Evolutionary conservation across 2,888 invertebrate species (phyloP).

Genomic region (Sarcophaga variegata): DNA sequence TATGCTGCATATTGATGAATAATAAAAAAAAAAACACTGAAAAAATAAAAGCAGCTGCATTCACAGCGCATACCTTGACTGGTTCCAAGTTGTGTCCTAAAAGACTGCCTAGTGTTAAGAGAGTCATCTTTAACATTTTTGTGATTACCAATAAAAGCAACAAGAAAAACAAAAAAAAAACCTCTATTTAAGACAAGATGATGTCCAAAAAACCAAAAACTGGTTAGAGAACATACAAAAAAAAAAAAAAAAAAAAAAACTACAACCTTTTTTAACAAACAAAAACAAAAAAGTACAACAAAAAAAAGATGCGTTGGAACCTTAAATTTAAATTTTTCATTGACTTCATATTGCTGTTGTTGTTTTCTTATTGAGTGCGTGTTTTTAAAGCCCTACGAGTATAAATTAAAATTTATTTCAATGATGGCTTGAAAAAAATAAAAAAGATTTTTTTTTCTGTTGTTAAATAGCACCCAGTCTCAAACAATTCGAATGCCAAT

Average conservation of each 20-base stretch:
- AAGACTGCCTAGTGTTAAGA: constrained; percentile 38
- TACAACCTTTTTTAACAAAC: constrained; percentile 16
- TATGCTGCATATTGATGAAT: constrained; percentile 33
- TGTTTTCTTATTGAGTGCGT: constrained; percentile 23
- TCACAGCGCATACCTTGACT: constrained; percentile 38
- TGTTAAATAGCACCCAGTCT: constrained; percentile 13
- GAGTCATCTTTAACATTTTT: constrained; percentile 43
- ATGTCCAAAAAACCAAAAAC: constrained; percentile 61
- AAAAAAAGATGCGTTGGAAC: constrained; percentile 18
- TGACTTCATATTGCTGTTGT: constrained; percentile 10
- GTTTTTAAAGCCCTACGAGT: constrained; percentile 43
- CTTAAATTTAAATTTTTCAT: constrained; percentile 57
- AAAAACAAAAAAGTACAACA: background rate
- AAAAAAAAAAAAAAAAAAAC: constrained; percentile 6
- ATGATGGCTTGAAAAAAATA: constrained; percentile 5
- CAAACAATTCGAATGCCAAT: constrained; percentile 2
- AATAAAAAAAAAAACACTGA: constrained; percentile 23
- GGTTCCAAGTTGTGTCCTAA: constrained; percentile 13
- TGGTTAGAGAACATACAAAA: constrained; percentile 48
- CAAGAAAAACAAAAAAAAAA: constrained; percentile 3
- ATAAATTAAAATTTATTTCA: constrained; percentile 62
- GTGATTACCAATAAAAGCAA: background rate
- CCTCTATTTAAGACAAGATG: constrained; percentile 37
- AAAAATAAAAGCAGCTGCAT: constrained; percentile 64
- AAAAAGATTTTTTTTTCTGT: background rate